Percentiles rank a stretch among this genome's conserved stretches.
Conservation (phyloP, 2,113 vertebrate genomes). For the Tragelaphus strepsiceros region DNA sequence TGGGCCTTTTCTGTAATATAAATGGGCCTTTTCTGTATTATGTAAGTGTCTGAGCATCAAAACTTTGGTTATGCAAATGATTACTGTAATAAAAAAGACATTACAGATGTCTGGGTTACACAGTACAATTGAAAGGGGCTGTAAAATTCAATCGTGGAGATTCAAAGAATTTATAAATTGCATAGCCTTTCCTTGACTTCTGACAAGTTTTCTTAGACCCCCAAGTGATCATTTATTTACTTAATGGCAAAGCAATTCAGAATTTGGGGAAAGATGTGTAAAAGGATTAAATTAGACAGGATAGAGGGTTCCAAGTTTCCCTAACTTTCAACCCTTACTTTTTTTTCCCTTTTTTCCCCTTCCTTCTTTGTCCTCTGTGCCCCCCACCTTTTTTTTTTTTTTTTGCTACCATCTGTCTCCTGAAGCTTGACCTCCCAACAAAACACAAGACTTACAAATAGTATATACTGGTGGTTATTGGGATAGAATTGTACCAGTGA, state of each 20-base stretch:
- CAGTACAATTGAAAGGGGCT: neutral
- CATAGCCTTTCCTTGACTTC: neutral
- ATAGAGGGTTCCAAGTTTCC: neutral
- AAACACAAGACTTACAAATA: neutral
- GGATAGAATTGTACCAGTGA: neutral
- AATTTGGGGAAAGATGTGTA: neutral
- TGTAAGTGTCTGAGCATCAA: neutral
- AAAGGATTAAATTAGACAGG: neutral
- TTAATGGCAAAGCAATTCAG: neutral
- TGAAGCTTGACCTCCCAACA: neutral
- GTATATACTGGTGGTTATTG: neutral
- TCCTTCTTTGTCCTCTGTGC: accelerated
- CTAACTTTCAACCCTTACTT: neutral
- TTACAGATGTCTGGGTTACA: neutral
- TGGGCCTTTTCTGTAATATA: neutral
- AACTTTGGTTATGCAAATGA: neutral
- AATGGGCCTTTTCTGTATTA: neutral
- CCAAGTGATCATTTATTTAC: neutral
- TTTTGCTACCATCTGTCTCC: neutral
- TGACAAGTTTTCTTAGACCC: neutral
- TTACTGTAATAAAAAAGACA: neutral
- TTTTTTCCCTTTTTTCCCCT: neutral
- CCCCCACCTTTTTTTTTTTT: accelerated
- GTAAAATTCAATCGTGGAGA: neutral
- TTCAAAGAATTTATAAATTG: neutral